Percentiles rank a stretch among this genome's conserved stretches.
phyloP scores from a whole-genome alignment of 2,797 vertebrate genomes.

The Enteromius unitaeniatus region DNA sequence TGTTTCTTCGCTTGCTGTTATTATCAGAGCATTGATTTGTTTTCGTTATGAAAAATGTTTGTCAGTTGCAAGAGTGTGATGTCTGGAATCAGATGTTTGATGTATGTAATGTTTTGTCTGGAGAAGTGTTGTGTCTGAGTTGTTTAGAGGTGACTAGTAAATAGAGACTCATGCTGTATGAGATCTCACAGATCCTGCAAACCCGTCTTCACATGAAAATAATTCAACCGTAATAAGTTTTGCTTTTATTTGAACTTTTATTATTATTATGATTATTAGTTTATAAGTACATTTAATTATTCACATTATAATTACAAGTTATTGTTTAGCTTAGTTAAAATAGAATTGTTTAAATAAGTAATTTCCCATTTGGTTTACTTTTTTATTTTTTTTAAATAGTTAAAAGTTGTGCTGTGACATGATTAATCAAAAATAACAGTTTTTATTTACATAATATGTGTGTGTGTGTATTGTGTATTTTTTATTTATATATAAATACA shows the following conservation, averaged over 20 bases:
- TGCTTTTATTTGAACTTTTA: neutral
- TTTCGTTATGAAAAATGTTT: constrained; percentile 12
- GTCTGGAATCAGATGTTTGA: neutral
- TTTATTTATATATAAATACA: too few relatives aligned
- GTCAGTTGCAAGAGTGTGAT: neutral
- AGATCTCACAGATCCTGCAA: neutral
- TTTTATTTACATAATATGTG: too few relatives aligned
- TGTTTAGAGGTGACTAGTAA: neutral
- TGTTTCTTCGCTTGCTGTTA: neutral
- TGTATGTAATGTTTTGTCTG: neutral
- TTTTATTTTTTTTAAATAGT: too few relatives aligned
- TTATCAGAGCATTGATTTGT: constrained; percentile 11
- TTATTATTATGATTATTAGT: neutral
- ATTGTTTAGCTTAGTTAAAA: neutral
- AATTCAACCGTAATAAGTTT: neutral
- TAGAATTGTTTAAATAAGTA: neutral
- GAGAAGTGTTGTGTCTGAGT: neutral
- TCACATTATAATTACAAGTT: neutral
- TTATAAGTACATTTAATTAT: neutral
- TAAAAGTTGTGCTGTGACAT: too few relatives aligned
- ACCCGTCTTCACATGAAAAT: neutral
- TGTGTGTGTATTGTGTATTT: too few relatives aligned
- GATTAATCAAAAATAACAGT: too few relatives aligned
- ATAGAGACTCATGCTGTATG: neutral
- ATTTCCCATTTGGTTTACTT: too few relatives aligned